Evolutionary conservation across 2,113 vertebrate species (phyloP).

Genomic region (Odocoileus hemionus): DNA sequence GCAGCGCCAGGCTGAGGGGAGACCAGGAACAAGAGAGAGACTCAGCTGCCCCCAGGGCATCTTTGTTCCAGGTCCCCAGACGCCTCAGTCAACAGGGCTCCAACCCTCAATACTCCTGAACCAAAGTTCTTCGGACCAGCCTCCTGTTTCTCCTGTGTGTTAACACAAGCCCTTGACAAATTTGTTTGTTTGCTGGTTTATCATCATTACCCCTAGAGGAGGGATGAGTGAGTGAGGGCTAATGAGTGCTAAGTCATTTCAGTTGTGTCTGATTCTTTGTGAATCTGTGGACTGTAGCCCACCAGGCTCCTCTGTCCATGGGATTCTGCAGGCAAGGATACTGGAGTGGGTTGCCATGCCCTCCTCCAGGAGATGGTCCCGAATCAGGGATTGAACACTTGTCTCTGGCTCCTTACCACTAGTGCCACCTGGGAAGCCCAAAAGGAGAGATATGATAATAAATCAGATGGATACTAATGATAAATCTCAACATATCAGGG

Average conservation of each 20-base stretch:
- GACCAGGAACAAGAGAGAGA: neutral
- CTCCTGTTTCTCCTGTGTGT: neutral
- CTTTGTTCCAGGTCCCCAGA: neutral
- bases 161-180: neutral
- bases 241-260: neutral
- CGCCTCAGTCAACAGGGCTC: neutral
- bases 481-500: neutral
- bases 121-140: neutral
- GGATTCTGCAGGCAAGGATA: neutral
- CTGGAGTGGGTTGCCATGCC: neutral
- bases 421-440: neutral
- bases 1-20: neutral
- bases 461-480: neutral
- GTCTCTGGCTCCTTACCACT: neutral
- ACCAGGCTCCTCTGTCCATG: neutral
- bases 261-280: neutral
- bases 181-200: neutral
- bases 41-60: too few species aligned
- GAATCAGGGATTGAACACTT: neutral
- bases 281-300: neutral
- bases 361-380: neutral
- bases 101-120: neutral
- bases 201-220: neutral
- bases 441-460: neutral
- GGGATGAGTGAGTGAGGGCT: neutral